Evolutionary conservation across 2,888 invertebrate species (phyloP), one percentile per base, ranked within the genome.

Genomic region (Synergus gifuensis): DNA sequence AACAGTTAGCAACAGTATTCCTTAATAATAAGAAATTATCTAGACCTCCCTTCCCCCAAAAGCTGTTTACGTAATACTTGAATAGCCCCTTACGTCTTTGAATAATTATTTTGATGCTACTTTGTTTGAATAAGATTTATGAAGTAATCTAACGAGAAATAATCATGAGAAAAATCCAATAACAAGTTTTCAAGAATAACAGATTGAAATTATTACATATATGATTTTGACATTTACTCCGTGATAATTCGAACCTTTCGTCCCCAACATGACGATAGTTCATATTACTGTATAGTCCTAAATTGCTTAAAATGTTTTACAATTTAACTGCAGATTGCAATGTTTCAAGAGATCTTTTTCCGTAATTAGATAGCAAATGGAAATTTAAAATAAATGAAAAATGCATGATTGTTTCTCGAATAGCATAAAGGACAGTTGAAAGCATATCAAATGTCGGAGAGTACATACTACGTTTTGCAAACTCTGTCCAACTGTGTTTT

Each of bases 321-420:
- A 7, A 7, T 3, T 2, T 7, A 49, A 49, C 16, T n/a, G 16
- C 16, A 49, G 5, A 7, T n/a, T 49, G 16, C 49, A 49, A 49
- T 5, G 16, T 63, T 63, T 63, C 14, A 63, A 16, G n/a, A n/a
- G n/a, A 4, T 0, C 16, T 49, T 49, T 44, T 66, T 1, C 22
- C 44, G 18, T 54, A 40, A 73, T 40, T 18, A 73, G 40, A 28
- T 36, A 49, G 46, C 36, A n/a, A 73, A 36, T 73, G 58, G 54
- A 73, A 73, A 73, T 73, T 69, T 28, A n/a, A 69, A 69, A 36
- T 7, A 36, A 36, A 36, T 36, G 5, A 36, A 28, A n/a, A 69
- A 49, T 44, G 44, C 4, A 44, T 18, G 18, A 66, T 4, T 40
- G 18, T 66, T 18, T 67, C 28, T 67, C 46, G 46, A 67, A 67